A percentile compares a stretch with the other conserved stretches of the same genome.
Evolutionary conservation across 2,888 invertebrate genomes (phyloP).

Genomic region (Hypercompe scribonia): DNA sequence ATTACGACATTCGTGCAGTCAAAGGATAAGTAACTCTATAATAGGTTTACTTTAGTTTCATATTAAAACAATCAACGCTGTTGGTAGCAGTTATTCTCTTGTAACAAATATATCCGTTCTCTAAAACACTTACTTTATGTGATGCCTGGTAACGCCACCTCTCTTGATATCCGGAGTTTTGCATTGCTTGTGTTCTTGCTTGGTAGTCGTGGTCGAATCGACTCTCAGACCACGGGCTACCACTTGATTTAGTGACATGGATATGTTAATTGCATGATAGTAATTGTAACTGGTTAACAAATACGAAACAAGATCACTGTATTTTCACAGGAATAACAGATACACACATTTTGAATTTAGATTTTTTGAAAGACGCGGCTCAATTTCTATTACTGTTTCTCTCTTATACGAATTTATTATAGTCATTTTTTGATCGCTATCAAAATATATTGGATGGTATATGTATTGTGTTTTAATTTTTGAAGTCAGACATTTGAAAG

Average conservation of each 20-base stretch:
- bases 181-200: slow-evolving; percentile 12
- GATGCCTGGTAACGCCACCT: slow-evolving; percentile 3
- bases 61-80: neutral
- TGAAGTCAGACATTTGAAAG: neutral
- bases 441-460: neutral
- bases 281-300: neutral
- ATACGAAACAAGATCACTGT: neutral
- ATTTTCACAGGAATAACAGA: slow-evolving; percentile 17
- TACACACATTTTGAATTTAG: slow-evolving; percentile 21
- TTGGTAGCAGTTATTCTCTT: neutral
- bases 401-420: slow-evolving; percentile 21
- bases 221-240: neutral
- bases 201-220: neutral
- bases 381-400: slow-evolving; percentile 10
- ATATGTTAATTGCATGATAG: neutral
- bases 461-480: neutral
- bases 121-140: neutral
- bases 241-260: slow-evolving; percentile 4
- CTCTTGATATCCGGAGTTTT: slow-evolving; percentile 2
- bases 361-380: slow-evolving; percentile 8
- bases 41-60: neutral
- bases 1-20: neutral
- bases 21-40: neutral
- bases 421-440: slow-evolving; percentile 4
- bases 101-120: neutral